phyloP scores from a whole-genome alignment of 64 coral and sea anemone species.

The Astreopora myriophthalma region DNA sequence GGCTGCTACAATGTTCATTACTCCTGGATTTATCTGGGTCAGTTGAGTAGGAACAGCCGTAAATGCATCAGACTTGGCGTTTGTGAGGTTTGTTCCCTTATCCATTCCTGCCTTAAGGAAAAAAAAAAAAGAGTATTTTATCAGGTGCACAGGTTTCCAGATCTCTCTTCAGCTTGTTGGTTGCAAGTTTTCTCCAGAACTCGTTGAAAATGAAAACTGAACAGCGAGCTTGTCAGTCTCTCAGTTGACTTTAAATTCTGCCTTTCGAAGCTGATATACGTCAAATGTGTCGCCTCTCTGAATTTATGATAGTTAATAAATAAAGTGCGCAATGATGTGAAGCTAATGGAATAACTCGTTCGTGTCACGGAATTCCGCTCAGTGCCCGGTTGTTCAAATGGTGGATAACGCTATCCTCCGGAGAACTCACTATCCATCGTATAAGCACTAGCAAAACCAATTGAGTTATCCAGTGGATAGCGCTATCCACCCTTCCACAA shows the following conservation, averaged over 20 bases:
- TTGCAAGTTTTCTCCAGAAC: neutral
- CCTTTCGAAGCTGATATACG: neutral
- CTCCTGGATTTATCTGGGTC: neutral
- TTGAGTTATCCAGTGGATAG: no score
- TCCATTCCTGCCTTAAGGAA: conserved; percentile 12
- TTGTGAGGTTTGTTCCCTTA: neutral
- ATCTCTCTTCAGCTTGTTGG: no score
- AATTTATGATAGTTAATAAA: neutral
- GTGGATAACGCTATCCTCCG: no score
- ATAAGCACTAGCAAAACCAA: no score
- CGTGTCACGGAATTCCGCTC: neutral
- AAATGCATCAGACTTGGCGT: neutral
- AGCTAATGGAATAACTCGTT: conserved; percentile 1
- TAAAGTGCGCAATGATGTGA: conserved; percentile 34
- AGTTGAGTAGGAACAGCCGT: neutral
- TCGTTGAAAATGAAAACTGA: neutral
- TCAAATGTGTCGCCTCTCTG: neutral
- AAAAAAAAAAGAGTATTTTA: no score
- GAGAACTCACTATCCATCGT: no score
- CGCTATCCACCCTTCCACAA: no score
- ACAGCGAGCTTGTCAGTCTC: neutral
- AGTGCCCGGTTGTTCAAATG: no score
- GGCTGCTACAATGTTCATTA: conserved; percentile 48
- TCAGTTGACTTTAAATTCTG: no score
- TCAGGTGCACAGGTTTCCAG: no score